phyloP scores from a whole-genome alignment of 2,797 vertebrate species.

The Amblyraja radiata region DNA sequence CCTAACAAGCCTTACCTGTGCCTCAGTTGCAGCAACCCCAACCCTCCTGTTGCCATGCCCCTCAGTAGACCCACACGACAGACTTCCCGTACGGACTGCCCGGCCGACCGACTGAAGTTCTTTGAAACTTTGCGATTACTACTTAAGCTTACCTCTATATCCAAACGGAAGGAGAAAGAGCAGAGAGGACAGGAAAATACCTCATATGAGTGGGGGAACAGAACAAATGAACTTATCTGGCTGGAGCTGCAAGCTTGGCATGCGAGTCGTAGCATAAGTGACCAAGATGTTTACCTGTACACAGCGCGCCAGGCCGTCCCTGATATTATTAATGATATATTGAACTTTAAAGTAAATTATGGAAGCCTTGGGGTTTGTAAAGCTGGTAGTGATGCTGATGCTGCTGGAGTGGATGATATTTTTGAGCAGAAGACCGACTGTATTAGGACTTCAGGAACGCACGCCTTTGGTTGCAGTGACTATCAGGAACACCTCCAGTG shows the following conservation, averaged over 20 bases:
- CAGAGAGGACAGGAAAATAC: constrained; percentile 87
- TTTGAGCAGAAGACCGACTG: constrained; percentile 43
- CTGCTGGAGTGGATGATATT: constrained; percentile 53
- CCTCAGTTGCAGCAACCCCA: constrained; percentile 84
- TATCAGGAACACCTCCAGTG: constrained; percentile 83
- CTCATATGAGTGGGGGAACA: constrained; percentile 81
- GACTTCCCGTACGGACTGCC: constrained; percentile 92
- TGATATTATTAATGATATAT: constrained; percentile 89
- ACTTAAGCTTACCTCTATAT: constrained; percentile 97
- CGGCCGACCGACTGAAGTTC: constrained; percentile 92
- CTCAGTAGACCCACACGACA: constrained; percentile 83
- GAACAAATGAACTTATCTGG: constrained; percentile 90
- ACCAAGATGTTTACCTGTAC: constrained; percentile 91
- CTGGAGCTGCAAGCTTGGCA: constrained; percentile 98
- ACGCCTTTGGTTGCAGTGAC: constrained; percentile 59
- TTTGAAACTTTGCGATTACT: constrained; percentile 94
- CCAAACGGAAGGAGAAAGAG: constrained; percentile 97
- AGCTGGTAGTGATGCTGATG: constrained; percentile 62
- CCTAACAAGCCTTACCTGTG: constrained; percentile 93
- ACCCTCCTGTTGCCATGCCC: constrained; percentile 79
- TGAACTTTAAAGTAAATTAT: constrained; percentile 93
- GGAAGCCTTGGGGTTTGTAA: constrained; percentile 56
- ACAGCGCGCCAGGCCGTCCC: constrained; percentile 93
- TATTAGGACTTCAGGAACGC: constrained; percentile 51
- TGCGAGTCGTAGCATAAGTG: constrained; percentile 79